These are phyloP conservation scores for Pterostichus madidus DNA, from an alignment of 2,888 invertebrate species.

Conservation along the genomic window DNA sequence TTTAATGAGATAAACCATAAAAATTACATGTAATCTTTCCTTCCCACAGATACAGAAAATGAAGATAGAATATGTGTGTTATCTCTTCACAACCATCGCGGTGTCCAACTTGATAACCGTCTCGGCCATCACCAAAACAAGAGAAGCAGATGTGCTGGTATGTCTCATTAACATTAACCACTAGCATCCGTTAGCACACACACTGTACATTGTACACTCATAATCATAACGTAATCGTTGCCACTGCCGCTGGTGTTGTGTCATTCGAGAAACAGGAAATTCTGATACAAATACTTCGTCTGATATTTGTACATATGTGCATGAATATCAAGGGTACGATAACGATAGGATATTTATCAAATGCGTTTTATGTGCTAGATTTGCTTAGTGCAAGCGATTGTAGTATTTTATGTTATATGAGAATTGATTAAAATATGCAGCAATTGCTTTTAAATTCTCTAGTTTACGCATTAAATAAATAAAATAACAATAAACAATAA, in stretches of 20 bases:
- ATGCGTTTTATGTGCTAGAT: neutral
- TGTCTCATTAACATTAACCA: slow-evolving; percentile 18
- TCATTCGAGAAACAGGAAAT: slow-evolving; percentile 25
- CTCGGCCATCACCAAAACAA: slow-evolving; percentile 16
- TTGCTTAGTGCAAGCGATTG: neutral
- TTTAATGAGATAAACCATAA: no score
- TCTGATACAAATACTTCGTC: slow-evolving; percentile 2
- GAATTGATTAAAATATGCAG: no score
- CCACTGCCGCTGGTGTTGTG: slow-evolving; percentile 5
- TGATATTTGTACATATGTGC: no score
- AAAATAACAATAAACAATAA: no score
- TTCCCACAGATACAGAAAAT: neutral
- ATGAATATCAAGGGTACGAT: slow-evolving; percentile 28
- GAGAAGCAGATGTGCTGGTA: slow-evolving; percentile 34
- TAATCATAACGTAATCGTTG: slow-evolving; percentile 12
- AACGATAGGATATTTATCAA: neutral
- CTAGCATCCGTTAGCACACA: neutral
- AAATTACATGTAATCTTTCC: no score
- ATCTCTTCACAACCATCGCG: slow-evolving; percentile 1
- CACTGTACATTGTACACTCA: neutral
- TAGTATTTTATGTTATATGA: no score
- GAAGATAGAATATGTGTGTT: neutral
- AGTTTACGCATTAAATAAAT: no score
- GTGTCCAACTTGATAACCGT: slow-evolving; percentile 7
- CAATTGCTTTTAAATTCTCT: no score